Percentiles rank a stretch among this genome's conserved stretches.
phyloP scores from a whole-genome alignment of 2,888 invertebrate species.

The Julus scanicus region DNA sequence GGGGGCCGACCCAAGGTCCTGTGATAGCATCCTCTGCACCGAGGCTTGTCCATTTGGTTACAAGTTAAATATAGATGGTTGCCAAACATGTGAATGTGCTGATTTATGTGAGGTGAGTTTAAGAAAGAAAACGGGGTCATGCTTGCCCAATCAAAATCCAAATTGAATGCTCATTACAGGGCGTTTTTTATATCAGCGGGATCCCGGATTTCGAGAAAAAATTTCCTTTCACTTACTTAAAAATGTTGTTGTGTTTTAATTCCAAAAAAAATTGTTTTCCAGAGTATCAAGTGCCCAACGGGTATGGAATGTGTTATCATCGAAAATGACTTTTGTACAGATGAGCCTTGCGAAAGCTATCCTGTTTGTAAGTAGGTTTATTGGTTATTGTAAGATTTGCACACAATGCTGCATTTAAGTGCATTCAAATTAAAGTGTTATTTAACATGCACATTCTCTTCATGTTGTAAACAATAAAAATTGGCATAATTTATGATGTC shows the following conservation, averaged over 20 bases:
- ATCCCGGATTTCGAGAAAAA: background rate
- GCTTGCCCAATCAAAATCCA: background rate
- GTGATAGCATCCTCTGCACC: constrained; percentile 80
- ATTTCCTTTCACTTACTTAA: background rate
- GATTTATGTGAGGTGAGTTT: constrained; percentile 77
- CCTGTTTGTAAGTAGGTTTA: constrained; percentile 71
- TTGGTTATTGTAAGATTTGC: background rate
- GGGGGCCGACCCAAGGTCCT: constrained; percentile 65
- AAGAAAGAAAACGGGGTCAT: background rate
- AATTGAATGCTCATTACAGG: background rate
- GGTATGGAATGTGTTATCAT: constrained; percentile 80
- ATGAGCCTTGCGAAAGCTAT: constrained; percentile 77
- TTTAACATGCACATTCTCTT: background rate
- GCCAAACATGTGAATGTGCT: constrained; percentile 86
- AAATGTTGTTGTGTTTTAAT: background rate
- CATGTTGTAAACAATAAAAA: background rate
- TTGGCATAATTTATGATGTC: background rate
- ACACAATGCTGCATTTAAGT: background rate
- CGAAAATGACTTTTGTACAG: constrained; percentile 71
- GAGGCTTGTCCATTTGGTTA: constrained; percentile 88
- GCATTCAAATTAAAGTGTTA: background rate
- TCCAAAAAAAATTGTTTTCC: constrained; percentile 44
- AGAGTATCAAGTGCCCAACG: constrained; percentile 70
- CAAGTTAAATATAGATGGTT: constrained; percentile 76
- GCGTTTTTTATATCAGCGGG: background rate